Evolutionary conservation across 2,888 invertebrate genomes (phyloP).

Genomic region (Perithous albicinctus): DNA sequence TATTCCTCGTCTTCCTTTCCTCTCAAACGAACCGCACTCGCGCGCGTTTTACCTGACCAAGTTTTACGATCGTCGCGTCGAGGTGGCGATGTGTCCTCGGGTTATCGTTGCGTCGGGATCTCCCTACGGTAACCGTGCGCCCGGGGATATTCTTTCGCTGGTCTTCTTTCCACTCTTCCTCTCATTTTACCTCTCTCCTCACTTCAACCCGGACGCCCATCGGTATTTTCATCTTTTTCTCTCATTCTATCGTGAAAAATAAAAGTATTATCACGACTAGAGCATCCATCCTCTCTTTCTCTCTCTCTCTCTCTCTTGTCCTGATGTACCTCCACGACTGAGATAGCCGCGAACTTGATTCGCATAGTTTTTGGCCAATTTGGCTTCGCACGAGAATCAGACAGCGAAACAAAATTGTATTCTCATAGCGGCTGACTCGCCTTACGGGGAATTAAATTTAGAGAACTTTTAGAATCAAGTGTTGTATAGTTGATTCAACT

Average conservation of each 20-base stretch:
- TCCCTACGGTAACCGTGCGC: conserved; percentile 74
- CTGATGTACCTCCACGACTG: background rate
- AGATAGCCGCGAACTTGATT: conserved; percentile 16
- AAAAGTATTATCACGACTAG: conserved; percentile 43
- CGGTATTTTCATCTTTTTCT: conserved; percentile 58
- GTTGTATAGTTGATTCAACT: background rate
- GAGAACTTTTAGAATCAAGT: background rate
- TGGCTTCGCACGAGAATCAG: conserved; percentile 16
- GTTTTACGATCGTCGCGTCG: conserved; percentile 84
- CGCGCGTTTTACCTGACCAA: conserved; percentile 83
- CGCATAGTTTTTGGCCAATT: conserved; percentile 28
- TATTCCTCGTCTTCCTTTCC: conserved; percentile 63
- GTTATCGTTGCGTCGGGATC: conserved; percentile 83
- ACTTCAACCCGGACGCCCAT: conserved; percentile 45
- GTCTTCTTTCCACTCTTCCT: conserved; percentile 28
- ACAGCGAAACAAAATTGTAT: conserved; percentile 17
- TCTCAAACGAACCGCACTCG: conserved; percentile 72
- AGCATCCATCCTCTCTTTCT: no score
- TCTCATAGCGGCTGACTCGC: conserved; percentile 6
- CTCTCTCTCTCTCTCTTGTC: background rate
- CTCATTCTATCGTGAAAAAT: conserved; percentile 53
- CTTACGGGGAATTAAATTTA: background rate
- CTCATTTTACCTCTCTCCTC: conserved; percentile 54
- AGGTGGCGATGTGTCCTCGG: conserved; percentile 84
- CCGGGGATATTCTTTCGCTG: conserved; percentile 69